Evolutionary conservation across 2,797 vertebrate species (phyloP).

Genomic region (Enteromius fasciolatus): DNA sequence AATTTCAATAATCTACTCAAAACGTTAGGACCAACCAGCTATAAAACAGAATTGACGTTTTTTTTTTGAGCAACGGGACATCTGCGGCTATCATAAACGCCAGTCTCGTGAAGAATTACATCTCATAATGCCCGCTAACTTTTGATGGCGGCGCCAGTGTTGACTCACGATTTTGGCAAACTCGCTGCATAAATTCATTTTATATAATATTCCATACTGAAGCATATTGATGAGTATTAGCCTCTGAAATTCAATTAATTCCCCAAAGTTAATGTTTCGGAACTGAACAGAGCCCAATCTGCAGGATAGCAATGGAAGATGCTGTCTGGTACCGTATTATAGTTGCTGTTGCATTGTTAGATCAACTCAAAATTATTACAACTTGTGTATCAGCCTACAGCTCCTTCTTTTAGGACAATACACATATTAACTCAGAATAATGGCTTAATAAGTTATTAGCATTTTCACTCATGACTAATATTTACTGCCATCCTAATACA

Average conservation of each 20-base stretch:
- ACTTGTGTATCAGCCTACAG: neutral
- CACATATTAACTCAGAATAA: neutral
- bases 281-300: constrained; percentile 31
- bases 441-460: neutral
- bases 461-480: neutral
- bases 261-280: constrained; percentile 29
- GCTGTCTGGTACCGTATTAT: neutral
- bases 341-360: neutral
- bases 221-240: constrained; percentile 19
- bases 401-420: neutral
- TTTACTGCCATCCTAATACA: neutral
- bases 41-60: constrained; percentile 33
- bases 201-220: constrained; percentile 8
- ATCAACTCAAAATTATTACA: neutral
- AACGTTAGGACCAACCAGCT: constrained; percentile 30
- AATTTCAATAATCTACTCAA: constrained; percentile 43
- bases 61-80: constrained; percentile 23
- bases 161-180: constrained; percentile 23
- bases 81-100: constrained; percentile 3
- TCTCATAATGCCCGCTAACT: constrained; percentile 19
- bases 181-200: constrained; percentile 24
- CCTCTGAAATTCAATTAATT: constrained; percentile 32
- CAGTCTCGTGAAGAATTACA: constrained; percentile 5
- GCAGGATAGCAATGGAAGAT: neutral
- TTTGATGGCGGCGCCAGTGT: constrained; percentile 10